Percentiles rank a stretch among this genome's conserved stretches.
phyloP scores from a whole-genome alignment of 2,888 invertebrate species.

The Baccha elongata region DNA sequence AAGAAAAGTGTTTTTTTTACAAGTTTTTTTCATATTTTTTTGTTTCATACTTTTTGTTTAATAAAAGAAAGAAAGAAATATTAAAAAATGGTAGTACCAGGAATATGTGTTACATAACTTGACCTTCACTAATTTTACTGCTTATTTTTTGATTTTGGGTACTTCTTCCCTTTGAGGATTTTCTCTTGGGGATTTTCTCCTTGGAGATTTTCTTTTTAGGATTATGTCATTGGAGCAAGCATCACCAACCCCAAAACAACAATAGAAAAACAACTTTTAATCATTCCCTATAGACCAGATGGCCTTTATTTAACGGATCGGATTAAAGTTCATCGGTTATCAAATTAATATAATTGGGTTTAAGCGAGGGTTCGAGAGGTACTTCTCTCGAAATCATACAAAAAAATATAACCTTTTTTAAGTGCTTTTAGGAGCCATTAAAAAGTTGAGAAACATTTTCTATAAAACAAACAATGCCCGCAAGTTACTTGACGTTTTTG shows the following conservation, averaged over 20 bases:
- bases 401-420: constrained; percentile 60
- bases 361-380: constrained; percentile 55
- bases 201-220: too few species aligned
- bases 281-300: constrained; percentile 44
- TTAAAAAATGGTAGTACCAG: too few species aligned
- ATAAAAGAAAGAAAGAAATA: too few species aligned
- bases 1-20: too few species aligned
- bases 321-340: constrained; percentile 72
- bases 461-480: constrained; percentile 49
- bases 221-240: too few species aligned
- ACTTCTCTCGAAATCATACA: background rate
- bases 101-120: too few species aligned
- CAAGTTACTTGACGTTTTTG: constrained; percentile 53
- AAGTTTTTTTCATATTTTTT: too few species aligned
- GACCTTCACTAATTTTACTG: too few species aligned
- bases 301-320: constrained; percentile 39
- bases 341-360: constrained; percentile 72
- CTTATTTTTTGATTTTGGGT: too few species aligned
- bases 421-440: constrained; percentile 73
- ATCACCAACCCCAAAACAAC: background rate
- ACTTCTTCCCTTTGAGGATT: too few species aligned
- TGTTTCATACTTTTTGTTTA: too few species aligned
- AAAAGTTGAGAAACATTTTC: constrained; percentile 61
- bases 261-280: background rate
- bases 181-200: too few species aligned